Conservation (phyloP, 2,888 invertebrate species). For the Mimachlamys varia region DNA sequence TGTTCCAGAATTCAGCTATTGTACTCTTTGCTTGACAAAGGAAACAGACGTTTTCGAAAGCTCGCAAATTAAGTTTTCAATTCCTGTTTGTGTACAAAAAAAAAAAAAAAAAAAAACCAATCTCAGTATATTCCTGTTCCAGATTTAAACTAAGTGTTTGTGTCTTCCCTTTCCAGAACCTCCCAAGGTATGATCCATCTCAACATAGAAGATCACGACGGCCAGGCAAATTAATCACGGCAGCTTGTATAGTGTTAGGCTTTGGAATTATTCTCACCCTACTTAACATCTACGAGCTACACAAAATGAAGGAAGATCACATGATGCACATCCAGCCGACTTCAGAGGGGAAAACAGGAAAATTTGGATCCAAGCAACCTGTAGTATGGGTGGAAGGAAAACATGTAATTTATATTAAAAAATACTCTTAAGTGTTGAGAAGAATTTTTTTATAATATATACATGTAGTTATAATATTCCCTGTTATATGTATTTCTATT, state of each 20-base stretch:
- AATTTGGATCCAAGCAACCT: slow-evolving; percentile 54
- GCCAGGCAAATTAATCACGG: slow-evolving; percentile 55
- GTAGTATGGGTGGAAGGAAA: slow-evolving; percentile 71
- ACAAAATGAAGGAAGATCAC: slow-evolving; percentile 74
- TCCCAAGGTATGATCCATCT: neutral
- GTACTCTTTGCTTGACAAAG: too few species aligned
- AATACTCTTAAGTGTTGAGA: too few species aligned
- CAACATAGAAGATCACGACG: slow-evolving; percentile 40
- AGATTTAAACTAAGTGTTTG: too few species aligned
- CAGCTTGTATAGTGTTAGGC: slow-evolving; percentile 66
- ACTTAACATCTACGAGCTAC: slow-evolving; percentile 77
- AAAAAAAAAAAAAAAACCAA: too few species aligned
- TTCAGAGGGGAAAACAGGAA: slow-evolving; percentile 60
- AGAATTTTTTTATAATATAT: too few species aligned
- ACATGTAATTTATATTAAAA: slow-evolving; percentile 57
- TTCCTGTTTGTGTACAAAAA: too few species aligned
- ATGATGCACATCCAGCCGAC: slow-evolving; percentile 49
- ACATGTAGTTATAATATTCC: too few species aligned
- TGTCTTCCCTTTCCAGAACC: neutral
- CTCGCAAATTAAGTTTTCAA: too few species aligned
- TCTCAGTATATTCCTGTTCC: too few species aligned
- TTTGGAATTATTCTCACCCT: slow-evolving; percentile 72
- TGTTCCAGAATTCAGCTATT: too few species aligned
- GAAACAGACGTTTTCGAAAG: too few species aligned
- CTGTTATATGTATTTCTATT: too few species aligned